Evolutionary conservation across 2,888 invertebrate species (phyloP), one percentile per base, ranked within the genome.

Genomic region (Spodoptera littoralis): DNA sequence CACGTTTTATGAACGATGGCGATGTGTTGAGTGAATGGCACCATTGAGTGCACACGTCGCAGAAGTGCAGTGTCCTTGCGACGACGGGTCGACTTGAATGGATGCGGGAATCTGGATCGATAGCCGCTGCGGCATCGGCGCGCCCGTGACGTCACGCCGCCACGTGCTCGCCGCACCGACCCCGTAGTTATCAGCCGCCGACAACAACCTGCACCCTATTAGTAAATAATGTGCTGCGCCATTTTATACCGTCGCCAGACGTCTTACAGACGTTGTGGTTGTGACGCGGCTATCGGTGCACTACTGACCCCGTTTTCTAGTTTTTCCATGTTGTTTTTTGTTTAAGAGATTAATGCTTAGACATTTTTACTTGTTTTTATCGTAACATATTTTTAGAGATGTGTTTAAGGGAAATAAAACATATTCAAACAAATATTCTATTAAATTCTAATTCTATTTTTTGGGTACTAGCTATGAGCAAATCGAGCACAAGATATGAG

Each of bases 121-220:
- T 71, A 56, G 47, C 8, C 64, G 63, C 46, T 85, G 86, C 86
- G 84, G 85, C 83, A 86, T 67, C 70, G 63, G 60, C 70, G 65
- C 70, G 73, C 84, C 85, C 77, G 87, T 90, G 89, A 89, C 90
- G 86, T 87, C 86, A 89, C 79, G 77, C 64, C 47, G 61, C 56
- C 53, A 46, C 48, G 51, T 64, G 55, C 68, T 42, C 60, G 64
- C 42, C 70, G 69, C 78, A 68, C 42, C 48, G 60, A 63, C 56
- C 54, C 57, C 52, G 60, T 45, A 45, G 49, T 55, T 57, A 62
- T 65, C 60, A 54, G 42, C 43, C 13, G 36, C 50, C 45, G 59
- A 36, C 51, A 58, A 56, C 48, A 50, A 42, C 13, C 50, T 56
- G 22, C 55, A 5, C 43, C 2, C 36, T 54, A n/a, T 43, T 60